Base-by-base conservation (phyloP, 2,797 vertebrate species). In the Cossypha heuglini region DNA sequence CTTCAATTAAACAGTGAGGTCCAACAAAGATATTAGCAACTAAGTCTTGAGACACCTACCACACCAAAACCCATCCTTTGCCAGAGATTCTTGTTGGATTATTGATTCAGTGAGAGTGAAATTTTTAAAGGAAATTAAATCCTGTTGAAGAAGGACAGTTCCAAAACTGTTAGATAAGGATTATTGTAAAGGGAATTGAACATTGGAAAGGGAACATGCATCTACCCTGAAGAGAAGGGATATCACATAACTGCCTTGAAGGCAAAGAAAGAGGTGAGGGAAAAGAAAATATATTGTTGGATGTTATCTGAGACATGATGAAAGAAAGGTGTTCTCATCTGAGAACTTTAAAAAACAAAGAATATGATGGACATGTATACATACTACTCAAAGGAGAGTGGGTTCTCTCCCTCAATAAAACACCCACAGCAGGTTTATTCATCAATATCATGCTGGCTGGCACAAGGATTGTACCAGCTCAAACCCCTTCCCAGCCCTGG, bases 51-150 rank as follows among this genome's bases (percentile, higher is more conserved):
- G 73, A 86, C 43, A 78, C 54, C 81, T 90, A 77, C 33, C 14
- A 29, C 62, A 93, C 61, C 66, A 79, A 94, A 91, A 26, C 20
- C 10, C 26, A 31, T 40, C 28, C 31, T 76, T 89, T 62, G 46
- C 59, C 89, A 92, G 55, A 86, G 46, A 89, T 88, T 87, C 42
- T 22, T 51, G 8, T 21, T 54, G 17, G 35, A 49, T 87, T 85
- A 92, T 48, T 77, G 75, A 91, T 91, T 87, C 52, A 79, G 46
- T 51, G 68, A 85, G 49, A 92, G 40, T 25, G 54, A 37, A 80
- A 57, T 78, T 94, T 91, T 88, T 68, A 81, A 90, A 93, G 79
- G 68, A 93, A 92, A 90, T 78, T 68, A 91, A 93, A 92, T 83
- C 18, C 21, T 83, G 37, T 29, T 74, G 62, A 49, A 86, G 71